phyloP scores from a whole-genome alignment of 2,113 vertebrate genomes.

The Hemibagrus wyckioides region DNA sequence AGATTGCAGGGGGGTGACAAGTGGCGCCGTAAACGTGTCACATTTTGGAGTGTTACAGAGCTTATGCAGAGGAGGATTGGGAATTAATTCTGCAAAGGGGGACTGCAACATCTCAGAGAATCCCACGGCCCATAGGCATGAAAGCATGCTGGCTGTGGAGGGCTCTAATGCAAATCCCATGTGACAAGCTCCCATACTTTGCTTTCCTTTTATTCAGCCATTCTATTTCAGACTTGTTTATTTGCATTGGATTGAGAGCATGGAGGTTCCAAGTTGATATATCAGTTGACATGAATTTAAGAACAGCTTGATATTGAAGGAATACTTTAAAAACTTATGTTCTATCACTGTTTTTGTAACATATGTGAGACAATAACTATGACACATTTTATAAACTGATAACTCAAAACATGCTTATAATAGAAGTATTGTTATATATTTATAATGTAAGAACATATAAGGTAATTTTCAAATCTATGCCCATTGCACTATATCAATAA shows the following conservation, averaged over 20 bases:
- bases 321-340: not conserved
- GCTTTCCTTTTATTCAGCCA: not conserved
- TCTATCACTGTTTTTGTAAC: not conserved
- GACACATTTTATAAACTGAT: not conserved
- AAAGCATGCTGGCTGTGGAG: not conserved
- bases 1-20: slow-evolving; percentile 17
- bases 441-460: not conserved
- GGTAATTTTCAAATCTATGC: not conserved
- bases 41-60: slow-evolving; percentile 5
- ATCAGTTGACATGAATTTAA: not conserved
- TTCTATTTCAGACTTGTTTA: not conserved
- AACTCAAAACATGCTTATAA: not conserved
- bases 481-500: not conserved
- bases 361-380: not conserved
- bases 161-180: slow-evolving; percentile 9
- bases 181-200: slow-evolving; percentile 15
- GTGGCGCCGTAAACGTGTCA: slow-evolving; percentile 18
- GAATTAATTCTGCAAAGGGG: not conserved
- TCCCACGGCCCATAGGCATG: slow-evolving; percentile 12
- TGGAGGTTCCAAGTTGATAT: not conserved
- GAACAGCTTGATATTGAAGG: not conserved
- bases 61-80: slow-evolving; percentile 26
- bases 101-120: slow-evolving; percentile 25
- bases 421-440: not conserved
- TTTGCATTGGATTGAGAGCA: not conserved